Conservation (phyloP, 2,797 vertebrate species). For the Darevskia nairensis region DNA sequence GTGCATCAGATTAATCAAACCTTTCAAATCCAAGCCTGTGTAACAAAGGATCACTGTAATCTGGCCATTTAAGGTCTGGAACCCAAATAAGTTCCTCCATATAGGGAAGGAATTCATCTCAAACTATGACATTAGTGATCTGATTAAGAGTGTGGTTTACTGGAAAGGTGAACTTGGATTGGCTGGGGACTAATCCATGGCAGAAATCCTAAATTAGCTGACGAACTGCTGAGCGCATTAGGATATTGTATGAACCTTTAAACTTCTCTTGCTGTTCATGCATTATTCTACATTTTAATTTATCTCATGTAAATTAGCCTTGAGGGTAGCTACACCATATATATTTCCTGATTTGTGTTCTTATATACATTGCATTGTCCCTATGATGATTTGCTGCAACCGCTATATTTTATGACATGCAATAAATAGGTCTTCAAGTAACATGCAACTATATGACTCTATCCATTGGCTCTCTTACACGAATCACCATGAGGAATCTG, state of each 20-base stretch:
- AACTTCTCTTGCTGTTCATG: constrained; percentile 47
- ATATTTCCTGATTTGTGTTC: constrained; percentile 58
- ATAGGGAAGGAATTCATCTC: constrained; percentile 29
- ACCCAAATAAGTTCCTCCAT: constrained; percentile 55
- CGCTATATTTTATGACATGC: constrained; percentile 6
- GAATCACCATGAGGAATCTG: not conserved
- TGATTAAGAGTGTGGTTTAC: constrained; percentile 61
- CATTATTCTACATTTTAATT: constrained; percentile 70
- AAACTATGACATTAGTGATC: rapidly evolving
- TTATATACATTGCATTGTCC: constrained; percentile 51
- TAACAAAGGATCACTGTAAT: constrained; percentile 56
- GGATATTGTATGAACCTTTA: constrained; percentile 67
- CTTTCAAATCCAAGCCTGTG: constrained; percentile 8
- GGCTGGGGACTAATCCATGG: constrained; percentile 63
- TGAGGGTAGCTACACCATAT: constrained; percentile 49
- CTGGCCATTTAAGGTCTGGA: constrained; percentile 29
- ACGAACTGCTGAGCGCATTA: constrained; percentile 62
- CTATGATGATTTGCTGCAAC: not conserved
- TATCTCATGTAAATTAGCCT: constrained; percentile 66
- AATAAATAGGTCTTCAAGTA: constrained; percentile 13
- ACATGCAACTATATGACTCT: not conserved
- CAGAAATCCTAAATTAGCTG: constrained; percentile 67
- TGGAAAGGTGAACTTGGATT: constrained; percentile 45
- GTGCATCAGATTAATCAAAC: constrained; percentile 48
- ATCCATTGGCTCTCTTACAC: not conserved